Conservation (phyloP, 2,113 vertebrate species). For the Pampusana beccarii region DNA sequence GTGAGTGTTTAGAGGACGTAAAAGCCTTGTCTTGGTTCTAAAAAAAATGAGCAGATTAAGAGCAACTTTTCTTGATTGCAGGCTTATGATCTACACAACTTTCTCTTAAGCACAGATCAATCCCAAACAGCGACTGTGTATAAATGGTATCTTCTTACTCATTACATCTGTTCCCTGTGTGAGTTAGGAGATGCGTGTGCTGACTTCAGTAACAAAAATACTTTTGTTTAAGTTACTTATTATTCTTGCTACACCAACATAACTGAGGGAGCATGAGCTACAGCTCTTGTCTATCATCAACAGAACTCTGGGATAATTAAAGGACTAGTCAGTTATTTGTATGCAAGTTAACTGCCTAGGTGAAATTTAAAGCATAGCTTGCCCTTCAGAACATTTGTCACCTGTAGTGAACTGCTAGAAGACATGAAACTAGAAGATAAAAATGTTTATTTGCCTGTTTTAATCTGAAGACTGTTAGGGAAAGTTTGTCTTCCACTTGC, state of each 20-base stretch:
- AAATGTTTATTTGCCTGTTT: not conserved
- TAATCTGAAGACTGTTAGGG: not conserved
- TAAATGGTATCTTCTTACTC: conserved; percentile 48
- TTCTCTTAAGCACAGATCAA: not conserved
- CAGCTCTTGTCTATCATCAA: not conserved
- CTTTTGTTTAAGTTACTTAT: conserved; percentile 31
- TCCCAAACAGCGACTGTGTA: not conserved
- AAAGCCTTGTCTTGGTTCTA: not conserved
- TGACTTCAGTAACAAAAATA: conserved; percentile 62
- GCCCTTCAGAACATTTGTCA: not conserved
- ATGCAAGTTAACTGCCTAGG: conserved; percentile 23
- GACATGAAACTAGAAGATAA: not conserved
- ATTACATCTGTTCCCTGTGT: conserved; percentile 55
- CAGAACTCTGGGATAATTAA: conserved; percentile 19
- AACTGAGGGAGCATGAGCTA: conserved; percentile 20
- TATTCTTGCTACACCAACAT: conserved; percentile 37
- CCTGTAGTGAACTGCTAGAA: not conserved
- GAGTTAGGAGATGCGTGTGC: conserved; percentile 26
- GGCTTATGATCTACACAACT: not conserved
- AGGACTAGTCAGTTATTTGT: conserved; percentile 21
- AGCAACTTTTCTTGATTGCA: not conserved
- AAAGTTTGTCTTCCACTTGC: not conserved
- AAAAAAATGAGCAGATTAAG: not conserved
- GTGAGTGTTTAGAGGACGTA: not conserved
- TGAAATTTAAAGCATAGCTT: conserved; percentile 21